Percentiles rank a stretch among this genome's conserved stretches.
Evolutionary conservation across 2,113 vertebrate species (phyloP).

Genomic region (Gobiocypris rarus): DNA sequence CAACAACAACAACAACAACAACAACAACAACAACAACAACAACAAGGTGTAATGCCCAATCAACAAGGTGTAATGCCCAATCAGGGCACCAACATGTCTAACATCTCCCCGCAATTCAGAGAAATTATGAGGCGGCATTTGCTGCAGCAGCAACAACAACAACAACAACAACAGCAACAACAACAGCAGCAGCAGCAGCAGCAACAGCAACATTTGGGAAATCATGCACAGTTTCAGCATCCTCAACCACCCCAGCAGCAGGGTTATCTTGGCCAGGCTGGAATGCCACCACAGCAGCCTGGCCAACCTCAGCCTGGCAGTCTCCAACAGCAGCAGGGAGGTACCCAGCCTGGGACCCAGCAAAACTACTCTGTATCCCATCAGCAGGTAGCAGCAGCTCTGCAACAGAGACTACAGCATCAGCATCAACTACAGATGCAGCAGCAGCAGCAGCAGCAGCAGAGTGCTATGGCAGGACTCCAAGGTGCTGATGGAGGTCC

Average conservation of each 20-base stretch:
- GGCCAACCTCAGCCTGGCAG: slow-evolving; percentile 69
- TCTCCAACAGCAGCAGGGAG: slow-evolving; percentile 66
- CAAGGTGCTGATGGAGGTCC: slow-evolving; percentile 72
- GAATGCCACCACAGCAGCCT: slow-evolving; percentile 84
- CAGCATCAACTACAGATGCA: slow-evolving; percentile 65
- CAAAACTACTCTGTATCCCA: slow-evolving; percentile 77
- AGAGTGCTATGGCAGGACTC: slow-evolving; percentile 70
- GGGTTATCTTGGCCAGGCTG: slow-evolving; percentile 87
- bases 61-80: slow-evolving; percentile 85
- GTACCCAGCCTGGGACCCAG: slow-evolving; percentile 69
- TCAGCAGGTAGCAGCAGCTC: slow-evolving; percentile 69
- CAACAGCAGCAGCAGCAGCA: slow-evolving; percentile 48
- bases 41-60: slow-evolving; percentile 84
- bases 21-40: slow-evolving; percentile 76
- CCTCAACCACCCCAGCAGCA: slow-evolving; percentile 79
- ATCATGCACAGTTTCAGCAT: slow-evolving; percentile 91
- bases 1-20: slow-evolving; percentile 74
- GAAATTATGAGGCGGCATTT: slow-evolving; percentile 88
- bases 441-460: slow-evolving; percentile 68
- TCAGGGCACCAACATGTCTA: slow-evolving; percentile 79
- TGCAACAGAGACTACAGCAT: slow-evolving; percentile 75
- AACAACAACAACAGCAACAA: slow-evolving; percentile 79
- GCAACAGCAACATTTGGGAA: slow-evolving; percentile 84
- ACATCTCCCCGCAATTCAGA: slow-evolving; percentile 81
- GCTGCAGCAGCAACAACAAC: slow-evolving; percentile 76